Percentiles rank a stretch among this genome's conserved stretches.
Conservation (phyloP, 2,888 invertebrate genomes). For the Creontiades dilutus region DNA sequence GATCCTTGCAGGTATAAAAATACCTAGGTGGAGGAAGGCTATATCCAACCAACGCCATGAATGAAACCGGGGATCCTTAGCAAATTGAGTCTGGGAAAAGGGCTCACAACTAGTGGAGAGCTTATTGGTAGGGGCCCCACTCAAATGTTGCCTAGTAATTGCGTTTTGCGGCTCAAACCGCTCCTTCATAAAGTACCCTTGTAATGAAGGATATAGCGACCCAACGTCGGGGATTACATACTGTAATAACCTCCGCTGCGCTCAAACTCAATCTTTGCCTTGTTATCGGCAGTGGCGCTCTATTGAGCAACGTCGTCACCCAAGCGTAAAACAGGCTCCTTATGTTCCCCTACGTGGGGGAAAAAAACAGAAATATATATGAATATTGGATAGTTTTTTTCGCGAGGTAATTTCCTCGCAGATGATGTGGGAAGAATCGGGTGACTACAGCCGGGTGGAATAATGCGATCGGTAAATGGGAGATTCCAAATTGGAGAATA, state of each 20-base stretch:
- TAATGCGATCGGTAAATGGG: not conserved
- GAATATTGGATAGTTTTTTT: not conserved
- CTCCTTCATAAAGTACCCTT: not conserved
- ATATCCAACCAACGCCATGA: not conserved
- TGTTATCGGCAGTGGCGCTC: not conserved
- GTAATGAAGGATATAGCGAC: constrained; percentile 2
- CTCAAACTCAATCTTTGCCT: constrained; percentile 25
- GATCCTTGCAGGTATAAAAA: too few relatives aligned
- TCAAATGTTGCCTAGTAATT: constrained; percentile 40
- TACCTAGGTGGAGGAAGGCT: too few relatives aligned
- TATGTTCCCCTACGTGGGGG: not conserved
- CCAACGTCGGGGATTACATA: constrained; percentile 12
- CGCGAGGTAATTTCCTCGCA: not conserved
- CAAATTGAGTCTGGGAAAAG: constrained; percentile 14
- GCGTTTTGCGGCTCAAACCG: not conserved
- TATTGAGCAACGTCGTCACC: not conserved
- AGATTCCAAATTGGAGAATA: not conserved
- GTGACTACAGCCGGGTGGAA: not conserved
- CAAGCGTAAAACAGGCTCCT: constrained; percentile 13
- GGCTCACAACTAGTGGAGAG: not conserved
- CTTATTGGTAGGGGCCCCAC: constrained; percentile 16
- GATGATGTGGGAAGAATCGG: constrained; percentile 6
- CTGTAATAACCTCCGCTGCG: constrained; percentile 11
- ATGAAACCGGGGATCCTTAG: not conserved
- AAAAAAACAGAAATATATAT: not conserved